Evolutionary conservation across 2,113 vertebrate genomes (phyloP).

Genomic region (Struthidea cinerea): DNA sequence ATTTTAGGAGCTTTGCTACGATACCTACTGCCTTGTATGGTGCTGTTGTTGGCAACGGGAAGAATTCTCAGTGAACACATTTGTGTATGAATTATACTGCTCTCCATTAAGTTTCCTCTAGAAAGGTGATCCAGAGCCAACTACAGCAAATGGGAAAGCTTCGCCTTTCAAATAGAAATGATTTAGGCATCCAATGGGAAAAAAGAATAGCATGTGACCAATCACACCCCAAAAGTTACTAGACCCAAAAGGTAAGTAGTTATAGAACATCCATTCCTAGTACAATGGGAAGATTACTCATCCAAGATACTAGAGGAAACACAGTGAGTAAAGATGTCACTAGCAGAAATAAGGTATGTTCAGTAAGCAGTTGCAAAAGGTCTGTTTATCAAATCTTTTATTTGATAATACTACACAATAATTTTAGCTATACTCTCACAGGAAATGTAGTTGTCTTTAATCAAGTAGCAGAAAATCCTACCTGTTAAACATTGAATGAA

Average conservation of each 20-base stretch:
- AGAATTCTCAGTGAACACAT: background rate
- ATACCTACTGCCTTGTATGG: background rate
- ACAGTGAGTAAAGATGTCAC: background rate
- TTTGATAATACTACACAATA: background rate
- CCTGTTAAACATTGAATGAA: slow-evolving; percentile 2
- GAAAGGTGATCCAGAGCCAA: background rate
- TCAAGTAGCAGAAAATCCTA: slow-evolving; percentile 14
- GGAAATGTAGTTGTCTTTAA: background rate
- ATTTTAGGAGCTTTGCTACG: background rate
- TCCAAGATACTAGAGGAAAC: background rate
- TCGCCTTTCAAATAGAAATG: background rate
- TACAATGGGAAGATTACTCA: background rate
- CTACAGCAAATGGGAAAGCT: background rate
- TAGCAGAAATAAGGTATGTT: background rate
- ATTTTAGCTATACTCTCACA: background rate
- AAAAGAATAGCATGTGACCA: background rate
- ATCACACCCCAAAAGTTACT: background rate
- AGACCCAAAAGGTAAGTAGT: background rate
- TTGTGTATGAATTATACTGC: background rate
- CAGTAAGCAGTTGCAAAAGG: background rate
- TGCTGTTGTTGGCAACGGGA: background rate
- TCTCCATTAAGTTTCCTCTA: background rate
- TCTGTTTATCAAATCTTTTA: background rate
- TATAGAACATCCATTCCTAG: background rate
- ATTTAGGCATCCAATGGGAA: background rate